Evolutionary conservation across 2,888 invertebrate genomes (phyloP), one percentile per base, ranked within the genome.

Genomic region (Parasteatoda lunata): DNA sequence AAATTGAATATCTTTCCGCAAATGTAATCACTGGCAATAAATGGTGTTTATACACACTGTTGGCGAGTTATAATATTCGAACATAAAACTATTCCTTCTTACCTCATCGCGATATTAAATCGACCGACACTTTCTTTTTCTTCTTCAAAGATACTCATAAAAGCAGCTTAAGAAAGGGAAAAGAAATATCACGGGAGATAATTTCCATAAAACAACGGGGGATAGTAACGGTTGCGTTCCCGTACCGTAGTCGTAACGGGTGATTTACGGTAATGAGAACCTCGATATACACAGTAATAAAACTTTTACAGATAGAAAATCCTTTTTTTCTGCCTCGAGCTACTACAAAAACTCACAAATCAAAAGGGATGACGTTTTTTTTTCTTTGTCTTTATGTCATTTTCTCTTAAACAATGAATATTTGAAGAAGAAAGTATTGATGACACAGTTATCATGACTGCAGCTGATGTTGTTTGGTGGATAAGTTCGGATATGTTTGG

Each of bases 231-330:
- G 75, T 81, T 75, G 75, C 68, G 65, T 48, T 59, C 81, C 81
- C 65, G n/a, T 66, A 15, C 30, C 15, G 54, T 30, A 59, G 68
- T 75, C 75, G 75, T 81, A 81, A 75, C 75, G 65, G 30, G 47
- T 81, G 75, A 81, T 81, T 81, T 81, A 81, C 66, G 69, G 73
- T 75, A 81, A 81, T 81, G 81, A 81, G 81, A 81, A 68, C 47
- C 68, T 68, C 73, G 52, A 73, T 75, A 69, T 81, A 75, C 69
- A 68, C 68, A 45, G 75, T 81, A 81, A 81, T 81, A 81, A 81
- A 79, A 69, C 48, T 54, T 54, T 52, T 75, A 66, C 75, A 75
- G 66, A 75, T 75, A 75, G 72, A 66, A 54, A 66, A 69, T 47
- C 66, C 68, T 77, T 64, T 8, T 54, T 69, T 69, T 9, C 59